Percentiles rank a stretch among this genome's conserved stretches.
phyloP scores from a whole-genome alignment of 2,797 vertebrate species.

The Trachops cirrhosus region DNA sequence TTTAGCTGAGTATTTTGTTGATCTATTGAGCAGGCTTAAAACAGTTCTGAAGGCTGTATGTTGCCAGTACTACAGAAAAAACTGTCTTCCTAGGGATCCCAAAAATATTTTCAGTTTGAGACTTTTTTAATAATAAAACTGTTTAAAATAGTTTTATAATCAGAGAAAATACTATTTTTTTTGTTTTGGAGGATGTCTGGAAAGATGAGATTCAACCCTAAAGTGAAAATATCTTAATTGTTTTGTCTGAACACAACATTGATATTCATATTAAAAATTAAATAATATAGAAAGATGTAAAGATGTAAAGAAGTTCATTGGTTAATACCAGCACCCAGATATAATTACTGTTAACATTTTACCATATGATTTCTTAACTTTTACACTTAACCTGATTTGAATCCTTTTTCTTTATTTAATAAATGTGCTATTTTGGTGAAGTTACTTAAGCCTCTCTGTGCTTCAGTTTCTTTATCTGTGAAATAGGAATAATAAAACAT shows the following conservation, averaged over 20 bases:
- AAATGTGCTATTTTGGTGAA: background rate
- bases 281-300: background rate
- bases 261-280: slow-evolving; percentile 15
- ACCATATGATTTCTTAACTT: background rate
- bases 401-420: background rate
- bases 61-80: background rate
- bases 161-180: background rate
- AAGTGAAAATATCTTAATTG: background rate
- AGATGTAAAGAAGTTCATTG: background rate
- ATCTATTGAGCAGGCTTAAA: background rate
- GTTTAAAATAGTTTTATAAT: slow-evolving; percentile 20
- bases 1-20: slow-evolving; percentile 8
- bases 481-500: background rate
- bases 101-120: background rate
- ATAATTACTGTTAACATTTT: background rate
- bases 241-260: slow-evolving; percentile 13
- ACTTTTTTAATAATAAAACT: background rate
- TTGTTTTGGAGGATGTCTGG: background rate
- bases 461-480: no score
- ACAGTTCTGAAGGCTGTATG: background rate
- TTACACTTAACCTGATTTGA: background rate
- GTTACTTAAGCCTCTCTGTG: background rate
- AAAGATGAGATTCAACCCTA: slow-evolving; percentile 1
- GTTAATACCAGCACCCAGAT: background rate
- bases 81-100: background rate